Base-by-base conservation (phyloP, 2,113 vertebrate species). In the Atherinomorus stipes region DNA sequence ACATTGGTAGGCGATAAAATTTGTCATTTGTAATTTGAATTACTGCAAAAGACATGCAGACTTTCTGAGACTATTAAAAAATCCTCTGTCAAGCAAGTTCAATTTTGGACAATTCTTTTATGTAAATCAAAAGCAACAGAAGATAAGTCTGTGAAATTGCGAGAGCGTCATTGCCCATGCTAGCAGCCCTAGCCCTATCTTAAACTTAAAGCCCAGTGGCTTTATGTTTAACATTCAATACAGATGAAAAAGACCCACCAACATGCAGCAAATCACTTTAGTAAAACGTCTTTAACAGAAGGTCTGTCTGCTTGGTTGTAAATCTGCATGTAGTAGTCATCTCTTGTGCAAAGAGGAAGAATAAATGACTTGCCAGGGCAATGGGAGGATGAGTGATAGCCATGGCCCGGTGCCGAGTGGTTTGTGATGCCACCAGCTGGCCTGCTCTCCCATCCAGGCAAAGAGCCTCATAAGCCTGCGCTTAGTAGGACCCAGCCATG, bases 401-500 rank as follows among this genome's bases (percentile, higher is more conserved):
- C 12, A 9, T 38, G 38, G 69, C 49, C 60, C 15, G 8, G 68
- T 65, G 67, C 47, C 26, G 53, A 26, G 52, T 64, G 60, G 57
- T 53, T 65, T 71, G 75, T 40, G 40, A 51, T 53, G 18, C 18
- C 25, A 65, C 61, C 37, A 28, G 56, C 60, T 64, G 38, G 34
- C 61, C 61, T 71, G 49, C 34, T 37, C 57, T 52, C 28, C 62
- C 53, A 71, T 52, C 26, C 2, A 71, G 75, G 64, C 65, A 76
- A 45, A 63, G 42, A 50, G 65, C 45, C 52, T 52, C 37, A 59
- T 71, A 56, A 59, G 50, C 66, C 44, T 51, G 21, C 58, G 66
- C 45, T 58, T 70, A 63, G 58, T 28, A 67, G 31, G 60, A 13
- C 60, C 59, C 15, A 44, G 25, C 57, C 42, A n/a, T 0, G n/a